A percentile compares a stretch with the other conserved stretches of the same genome.
These are phyloP conservation scores for Mesembrinibis cayennensis DNA, from an alignment of 2,113 vertebrate species.

Conservation along the genomic window DNA sequence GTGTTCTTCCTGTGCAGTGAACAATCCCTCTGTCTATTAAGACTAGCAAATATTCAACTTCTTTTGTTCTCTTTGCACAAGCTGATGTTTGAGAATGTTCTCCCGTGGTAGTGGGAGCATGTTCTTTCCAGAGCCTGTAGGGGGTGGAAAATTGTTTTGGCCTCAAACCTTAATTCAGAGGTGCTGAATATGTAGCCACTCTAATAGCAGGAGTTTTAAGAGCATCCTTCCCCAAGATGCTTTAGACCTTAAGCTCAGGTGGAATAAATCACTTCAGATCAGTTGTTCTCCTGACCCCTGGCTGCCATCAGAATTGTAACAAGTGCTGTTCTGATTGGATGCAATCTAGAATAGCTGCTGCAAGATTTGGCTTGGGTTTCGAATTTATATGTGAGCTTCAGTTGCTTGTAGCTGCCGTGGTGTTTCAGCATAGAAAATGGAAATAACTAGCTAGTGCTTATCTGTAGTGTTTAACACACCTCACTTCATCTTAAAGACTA, in stretches of 20 bases:
- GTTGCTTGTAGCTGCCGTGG: not conserved
- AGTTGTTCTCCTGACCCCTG: not conserved
- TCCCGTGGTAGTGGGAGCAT: not conserved
- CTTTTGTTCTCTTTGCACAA: not conserved
- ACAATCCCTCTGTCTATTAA: not conserved
- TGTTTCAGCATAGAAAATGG: not conserved
- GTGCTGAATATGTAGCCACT: not conserved
- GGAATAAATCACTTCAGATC: not conserved
- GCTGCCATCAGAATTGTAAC: not conserved
- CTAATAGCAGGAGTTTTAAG: not conserved
- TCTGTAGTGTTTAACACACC: not conserved
- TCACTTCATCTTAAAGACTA: not conserved
- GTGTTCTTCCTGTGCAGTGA: not conserved
- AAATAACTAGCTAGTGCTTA: not conserved
- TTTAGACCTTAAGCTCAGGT: not conserved
- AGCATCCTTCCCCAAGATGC: not conserved
- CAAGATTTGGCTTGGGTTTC: not conserved
- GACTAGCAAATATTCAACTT: fast-evolving
- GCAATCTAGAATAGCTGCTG: not conserved
- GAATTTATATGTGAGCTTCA: not conserved
- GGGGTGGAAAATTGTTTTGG: not conserved
- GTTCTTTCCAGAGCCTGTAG: not conserved
- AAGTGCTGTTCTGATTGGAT: not conserved
- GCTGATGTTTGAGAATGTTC: not conserved
- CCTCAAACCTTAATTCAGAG: not conserved